Evolutionary conservation across 2,888 invertebrate species (phyloP).

Genomic region (Cremastobaeus sp.): DNA sequence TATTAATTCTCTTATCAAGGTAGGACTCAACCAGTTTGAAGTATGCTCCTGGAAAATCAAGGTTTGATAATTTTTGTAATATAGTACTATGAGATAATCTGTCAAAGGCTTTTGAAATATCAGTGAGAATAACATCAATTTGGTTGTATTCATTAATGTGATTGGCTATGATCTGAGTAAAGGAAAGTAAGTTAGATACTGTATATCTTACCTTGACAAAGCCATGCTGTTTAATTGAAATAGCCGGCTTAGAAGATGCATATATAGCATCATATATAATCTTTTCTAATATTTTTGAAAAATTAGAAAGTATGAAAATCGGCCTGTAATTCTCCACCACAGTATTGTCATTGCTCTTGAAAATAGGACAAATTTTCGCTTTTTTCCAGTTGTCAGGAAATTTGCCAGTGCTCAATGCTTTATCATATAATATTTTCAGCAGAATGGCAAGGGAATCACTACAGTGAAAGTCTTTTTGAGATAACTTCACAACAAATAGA

Average conservation of each 20-base stretch:
- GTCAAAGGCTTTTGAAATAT: conserved; percentile 14
- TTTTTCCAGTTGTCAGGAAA: background rate
- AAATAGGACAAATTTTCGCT: background rate
- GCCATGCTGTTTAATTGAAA: conserved; percentile 3
- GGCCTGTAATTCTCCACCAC: conserved; percentile 1
- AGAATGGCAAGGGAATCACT: too few relatives aligned
- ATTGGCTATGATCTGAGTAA: background rate
- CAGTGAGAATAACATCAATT: conserved; percentile 7
- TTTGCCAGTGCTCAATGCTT: too few relatives aligned
- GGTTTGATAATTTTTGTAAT: background rate
- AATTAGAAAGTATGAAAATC: background rate
- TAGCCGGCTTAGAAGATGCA: background rate
- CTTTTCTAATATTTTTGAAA: conserved; percentile 14
- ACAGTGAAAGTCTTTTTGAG: too few relatives aligned
- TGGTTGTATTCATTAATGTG: background rate
- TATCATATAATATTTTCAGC: too few relatives aligned
- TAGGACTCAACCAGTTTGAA: background rate
- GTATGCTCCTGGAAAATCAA: background rate
- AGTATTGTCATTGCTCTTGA: background rate
- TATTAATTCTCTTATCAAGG: background rate
- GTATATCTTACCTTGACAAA: conserved; percentile 7
- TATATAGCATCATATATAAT: background rate
- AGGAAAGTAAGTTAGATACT: conserved; percentile 1
- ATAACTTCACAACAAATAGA: too few relatives aligned
- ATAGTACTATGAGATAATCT: background rate